Evolutionary conservation across 2,797 vertebrate species (phyloP).

Genomic region (Gymnocypris eckloni): DNA sequence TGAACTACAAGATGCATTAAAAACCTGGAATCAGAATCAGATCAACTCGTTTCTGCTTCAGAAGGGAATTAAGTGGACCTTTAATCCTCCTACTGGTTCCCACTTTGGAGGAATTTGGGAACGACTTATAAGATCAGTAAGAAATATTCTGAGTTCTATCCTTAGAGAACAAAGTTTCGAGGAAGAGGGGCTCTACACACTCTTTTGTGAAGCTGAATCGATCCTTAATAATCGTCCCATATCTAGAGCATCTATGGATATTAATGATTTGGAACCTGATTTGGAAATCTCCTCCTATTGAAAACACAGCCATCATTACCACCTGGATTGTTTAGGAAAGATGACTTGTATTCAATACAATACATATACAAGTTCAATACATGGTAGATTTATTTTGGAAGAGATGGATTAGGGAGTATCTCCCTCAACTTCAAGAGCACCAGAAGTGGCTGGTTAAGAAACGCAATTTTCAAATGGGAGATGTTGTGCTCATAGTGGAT

Average conservation of each 20-base stretch:
- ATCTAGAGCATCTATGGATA: too few species aligned
- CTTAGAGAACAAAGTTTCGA: slow-evolving; percentile 28
- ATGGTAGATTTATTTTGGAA: background rate
- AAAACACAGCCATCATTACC: background rate
- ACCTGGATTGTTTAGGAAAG: slow-evolving; percentile 15
- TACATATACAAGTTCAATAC: background rate
- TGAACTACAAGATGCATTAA: too few species aligned
- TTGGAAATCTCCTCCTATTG: background rate
- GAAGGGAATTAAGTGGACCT: background rate
- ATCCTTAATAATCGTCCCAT: too few species aligned
- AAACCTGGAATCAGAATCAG: too few species aligned
- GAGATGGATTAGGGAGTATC: background rate
- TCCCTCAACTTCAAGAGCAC: background rate
- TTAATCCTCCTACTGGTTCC: slow-evolving; percentile 32
- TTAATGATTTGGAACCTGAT: slow-evolving; percentile 18
- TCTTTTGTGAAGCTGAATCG: too few species aligned
- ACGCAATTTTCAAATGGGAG: background rate
- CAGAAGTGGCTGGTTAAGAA: slow-evolving; percentile 10
- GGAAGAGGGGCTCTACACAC: slow-evolving; percentile 23
- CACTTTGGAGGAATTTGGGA: slow-evolving; percentile 28
- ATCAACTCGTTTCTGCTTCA: too few species aligned
- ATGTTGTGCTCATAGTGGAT: slow-evolving; percentile 30
- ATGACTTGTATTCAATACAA: background rate
- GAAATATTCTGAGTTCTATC: slow-evolving; percentile 8
- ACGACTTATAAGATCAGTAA: slow-evolving; percentile 1